Evolutionary conservation across 2,888 invertebrate genomes (phyloP), one percentile per base, ranked within the genome.

Genomic region (Melieria omissa): DNA sequence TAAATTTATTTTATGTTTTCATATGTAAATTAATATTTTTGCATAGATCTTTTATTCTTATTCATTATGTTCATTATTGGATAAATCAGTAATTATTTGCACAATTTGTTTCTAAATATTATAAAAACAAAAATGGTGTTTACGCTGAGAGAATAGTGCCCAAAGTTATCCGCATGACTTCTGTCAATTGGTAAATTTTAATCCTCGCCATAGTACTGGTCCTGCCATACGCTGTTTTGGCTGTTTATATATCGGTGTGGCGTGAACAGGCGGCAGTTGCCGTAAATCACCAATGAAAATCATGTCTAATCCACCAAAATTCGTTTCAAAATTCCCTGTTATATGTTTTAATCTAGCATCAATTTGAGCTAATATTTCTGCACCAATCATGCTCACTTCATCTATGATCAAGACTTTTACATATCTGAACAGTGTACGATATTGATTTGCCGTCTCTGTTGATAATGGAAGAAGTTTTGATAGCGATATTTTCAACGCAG

Each of bases 261-360:
- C 78, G 44, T 75, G 68, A 16, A 83, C 85, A 49, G 85, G 82
- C 46, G 62, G 64, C 65, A 83, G 70, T 78, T 85, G 85, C 9
- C 83, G 75, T 54, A 86, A 78, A 79, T 86, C 86, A 29, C 83
- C 83, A 74, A 81, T 80, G 4, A 84, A 78, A 74, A 85, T 82
- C 0, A 86, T 65, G 70, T 85, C 80, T 41, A 83, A 55, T 52
- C 84, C 82, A 46, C 82, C 84, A 75, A 85, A 85, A 77, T 79
- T 68, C n/a, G 49, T 74, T 6, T 79, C 57, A 72, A 75, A 80
- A 72, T 79, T 76, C 10, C 80, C 81, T 49, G 81, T 83, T 7
- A 85, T 84, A 78, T 85, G 82, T 70, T 82, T 82, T 57, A 85
- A 69, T 29, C 84, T 55, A 14, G 73, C 41, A 78, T 83, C 80